These are phyloP conservation scores for Aspidoscelis tigris DNA, from an alignment of 2,113 vertebrate genomes.

Conservation along the genomic window DNA sequence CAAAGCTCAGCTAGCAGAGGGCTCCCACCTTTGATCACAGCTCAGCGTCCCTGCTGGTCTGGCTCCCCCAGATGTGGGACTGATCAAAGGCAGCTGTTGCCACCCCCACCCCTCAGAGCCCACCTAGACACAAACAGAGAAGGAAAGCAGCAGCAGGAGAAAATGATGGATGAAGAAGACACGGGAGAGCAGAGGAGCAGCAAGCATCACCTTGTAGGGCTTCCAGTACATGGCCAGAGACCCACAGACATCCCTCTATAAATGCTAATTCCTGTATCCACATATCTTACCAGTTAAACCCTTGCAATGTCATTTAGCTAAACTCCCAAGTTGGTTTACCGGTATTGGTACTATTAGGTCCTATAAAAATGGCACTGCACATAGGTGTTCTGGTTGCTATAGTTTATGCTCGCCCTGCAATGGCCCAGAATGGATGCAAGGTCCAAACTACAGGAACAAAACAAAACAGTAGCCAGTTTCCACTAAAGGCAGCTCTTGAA, in stretches of 20 bases:
- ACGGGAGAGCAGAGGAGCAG: not conserved
- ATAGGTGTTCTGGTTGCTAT: no score
- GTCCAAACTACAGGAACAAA: no score
- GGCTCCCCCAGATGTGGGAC: constrained; percentile 75
- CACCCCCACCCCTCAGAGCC: constrained; percentile 66
- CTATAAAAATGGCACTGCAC: no score
- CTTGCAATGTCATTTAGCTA: not conserved
- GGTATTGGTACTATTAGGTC: no score
- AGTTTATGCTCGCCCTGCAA: no score
- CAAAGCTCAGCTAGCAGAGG: constrained; percentile 71
- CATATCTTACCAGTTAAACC: not conserved
- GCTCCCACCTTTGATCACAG: constrained; percentile 81
- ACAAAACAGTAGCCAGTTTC: no score
- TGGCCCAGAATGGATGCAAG: no score
- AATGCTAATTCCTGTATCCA: no score
- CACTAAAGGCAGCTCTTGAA: no score
- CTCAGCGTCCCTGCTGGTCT: constrained; percentile 74
- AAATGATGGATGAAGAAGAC: constrained; percentile 29
- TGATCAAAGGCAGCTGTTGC: constrained; percentile 85
- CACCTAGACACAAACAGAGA: constrained; percentile 28
- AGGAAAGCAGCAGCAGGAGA: constrained; percentile 32
- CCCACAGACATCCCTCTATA: not conserved
- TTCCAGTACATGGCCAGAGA: not conserved
- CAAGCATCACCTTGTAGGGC: not conserved
- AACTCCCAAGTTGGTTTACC: no score